phyloP scores from a whole-genome alignment of 2,113 vertebrate genomes.

The Numida meleagris region DNA sequence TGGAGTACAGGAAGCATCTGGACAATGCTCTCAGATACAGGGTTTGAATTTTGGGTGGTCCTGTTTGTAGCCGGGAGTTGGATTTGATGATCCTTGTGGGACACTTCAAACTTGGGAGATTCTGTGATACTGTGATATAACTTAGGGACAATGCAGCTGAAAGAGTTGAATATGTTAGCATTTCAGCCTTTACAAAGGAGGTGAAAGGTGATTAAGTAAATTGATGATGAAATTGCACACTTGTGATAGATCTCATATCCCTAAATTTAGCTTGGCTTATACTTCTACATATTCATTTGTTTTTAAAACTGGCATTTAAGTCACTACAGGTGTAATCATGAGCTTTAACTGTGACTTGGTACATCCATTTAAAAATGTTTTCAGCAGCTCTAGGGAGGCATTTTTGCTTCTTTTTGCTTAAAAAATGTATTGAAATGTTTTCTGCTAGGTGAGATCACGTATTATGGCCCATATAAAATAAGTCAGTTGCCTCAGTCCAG shows the following conservation, averaged over 20 bases:
- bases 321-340: neutral
- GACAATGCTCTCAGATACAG: too few species aligned
- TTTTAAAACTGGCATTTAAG: neutral
- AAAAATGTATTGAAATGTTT: neutral
- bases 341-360: neutral
- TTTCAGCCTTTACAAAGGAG: conserved; percentile 14
- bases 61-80: too few species aligned
- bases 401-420: neutral
- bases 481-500: neutral
- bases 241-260: neutral
- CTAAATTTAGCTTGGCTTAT: neutral
- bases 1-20: too few species aligned
- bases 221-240: neutral
- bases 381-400: neutral
- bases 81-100: too few species aligned
- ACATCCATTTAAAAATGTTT: neutral
- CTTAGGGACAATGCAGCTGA: neutral
- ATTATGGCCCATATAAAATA: neutral
- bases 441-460: neutral
- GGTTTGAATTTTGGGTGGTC: too few species aligned
- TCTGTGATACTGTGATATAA: neutral
- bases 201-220: neutral
- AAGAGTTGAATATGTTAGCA: neutral
- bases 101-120: too few species aligned
- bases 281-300: neutral